Percentiles rank a stretch among this genome's conserved stretches.
phyloP scores from a whole-genome alignment of 92 coral and sea anemone species.

The Palythoa heliodiscus region DNA sequence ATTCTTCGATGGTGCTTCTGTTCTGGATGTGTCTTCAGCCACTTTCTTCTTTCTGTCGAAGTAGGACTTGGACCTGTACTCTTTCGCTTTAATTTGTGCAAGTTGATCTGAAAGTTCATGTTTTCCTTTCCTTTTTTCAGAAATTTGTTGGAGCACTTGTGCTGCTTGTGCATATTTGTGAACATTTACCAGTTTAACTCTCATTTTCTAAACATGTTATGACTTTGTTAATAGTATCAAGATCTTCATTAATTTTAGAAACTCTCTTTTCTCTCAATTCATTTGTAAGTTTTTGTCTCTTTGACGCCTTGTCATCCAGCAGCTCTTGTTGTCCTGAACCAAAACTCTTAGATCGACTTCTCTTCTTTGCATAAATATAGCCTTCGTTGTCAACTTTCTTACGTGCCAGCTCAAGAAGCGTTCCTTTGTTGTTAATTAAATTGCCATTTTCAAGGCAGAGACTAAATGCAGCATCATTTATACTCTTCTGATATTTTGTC shows the following conservation, averaged over 20 bases:
- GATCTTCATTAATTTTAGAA: constrained; percentile 46
- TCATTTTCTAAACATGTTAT: too few species aligned
- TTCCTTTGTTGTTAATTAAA: constrained; percentile 43
- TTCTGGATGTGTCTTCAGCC: constrained; percentile 19
- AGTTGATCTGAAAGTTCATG: constrained; percentile 44
- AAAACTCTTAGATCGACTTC: constrained; percentile 53
- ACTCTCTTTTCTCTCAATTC: constrained; percentile 49
- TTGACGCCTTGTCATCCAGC: constrained; percentile 26
- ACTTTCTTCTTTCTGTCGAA: constrained; percentile 12
- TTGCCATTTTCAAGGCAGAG: constrained; percentile 32
- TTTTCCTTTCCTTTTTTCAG: constrained; percentile 54
- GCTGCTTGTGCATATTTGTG: constrained; percentile 59
- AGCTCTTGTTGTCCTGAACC: constrained; percentile 31
- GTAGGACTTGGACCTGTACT: constrained; percentile 52
- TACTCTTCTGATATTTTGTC: constrained; percentile 47
- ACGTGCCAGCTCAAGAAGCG: constrained; percentile 45
- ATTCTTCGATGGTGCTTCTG: constrained; percentile 27
- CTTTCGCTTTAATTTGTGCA: constrained; percentile 49
- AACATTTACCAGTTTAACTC: constrained; percentile 47
- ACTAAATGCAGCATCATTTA: constrained; percentile 48
- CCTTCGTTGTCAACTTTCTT: constrained; percentile 49
- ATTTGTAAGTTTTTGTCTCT: constrained; percentile 49
- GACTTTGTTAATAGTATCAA: constrained; percentile 49
- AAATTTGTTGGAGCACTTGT: constrained; percentile 44
- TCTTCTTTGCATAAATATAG: constrained; percentile 55